Base-by-base conservation (phyloP, 2,888 invertebrate genomes). In the Malacosoma neustria region DNA sequence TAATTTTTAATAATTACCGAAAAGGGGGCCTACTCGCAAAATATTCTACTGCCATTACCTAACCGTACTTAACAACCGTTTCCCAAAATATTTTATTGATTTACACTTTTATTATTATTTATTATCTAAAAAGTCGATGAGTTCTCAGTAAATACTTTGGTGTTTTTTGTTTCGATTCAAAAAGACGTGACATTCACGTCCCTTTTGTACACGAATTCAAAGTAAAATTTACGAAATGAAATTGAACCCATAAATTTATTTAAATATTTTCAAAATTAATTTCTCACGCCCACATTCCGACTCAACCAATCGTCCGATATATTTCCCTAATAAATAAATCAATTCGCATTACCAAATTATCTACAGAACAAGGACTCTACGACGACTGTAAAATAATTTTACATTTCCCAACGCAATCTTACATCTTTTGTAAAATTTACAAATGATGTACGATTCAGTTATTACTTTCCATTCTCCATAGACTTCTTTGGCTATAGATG, bases 71-170 rank as follows among this genome's bases (percentile, higher is more conserved):
- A 71, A 74, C 73, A 71, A 63, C 61, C 61, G 71, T 74, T 52
- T 54, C 77, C 79, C 81, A 82, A 79, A 80, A 81, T 82, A 81
- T 70, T 62, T 62, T 59, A 61, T 41, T 54, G 51, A 50, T 49
- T 57, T 62, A 60, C 61, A 66, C 65, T 59, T 66, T 75, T 64
- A 67, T 63, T 61, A 69, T 72, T 76, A 79, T 75, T 76, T 82
- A 82, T 80, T 80, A 82, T 74, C 81, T 84, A 85, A 79, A 74
- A 77, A 85, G 79, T 86, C 85, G 85, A 81, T 82, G 82, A 77
- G 67, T 76, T 75, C 61, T 72, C 63, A 71, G 69, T 74, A 68
- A 77, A 74, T 70, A 74, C 66, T 75, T 85, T 85, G 84, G 84
- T 85, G 84, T 82, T 85, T 71, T 48, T 72, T 75, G 80, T 85